Conservation (phyloP, 2,113 vertebrate genomes). For the Strigops habroptila region DNA sequence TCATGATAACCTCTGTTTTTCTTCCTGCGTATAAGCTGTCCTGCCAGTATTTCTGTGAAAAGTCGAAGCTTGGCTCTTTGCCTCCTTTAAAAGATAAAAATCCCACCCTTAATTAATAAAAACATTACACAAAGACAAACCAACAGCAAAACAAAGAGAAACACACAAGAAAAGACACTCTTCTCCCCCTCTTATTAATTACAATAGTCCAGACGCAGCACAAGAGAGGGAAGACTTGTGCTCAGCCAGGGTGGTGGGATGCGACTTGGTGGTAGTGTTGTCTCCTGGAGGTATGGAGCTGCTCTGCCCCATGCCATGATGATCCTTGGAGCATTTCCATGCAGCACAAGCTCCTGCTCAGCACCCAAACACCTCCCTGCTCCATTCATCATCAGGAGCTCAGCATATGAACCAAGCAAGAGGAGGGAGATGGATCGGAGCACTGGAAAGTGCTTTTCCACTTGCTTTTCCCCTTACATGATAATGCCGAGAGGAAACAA, state of each 20-base stretch:
- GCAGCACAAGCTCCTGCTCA: neutral
- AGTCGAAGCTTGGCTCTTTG: neutral
- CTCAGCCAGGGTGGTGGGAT: neutral
- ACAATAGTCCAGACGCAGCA: neutral
- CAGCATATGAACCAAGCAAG: neutral
- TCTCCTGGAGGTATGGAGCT: neutral
- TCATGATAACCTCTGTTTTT: neutral
- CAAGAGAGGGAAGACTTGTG: neutral
- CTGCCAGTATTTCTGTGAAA: neutral
- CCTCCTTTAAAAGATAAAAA: neutral
- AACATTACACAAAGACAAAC: neutral
- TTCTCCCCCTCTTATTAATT: neutral
- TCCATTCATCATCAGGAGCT: neutral
- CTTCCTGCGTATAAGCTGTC: neutral
- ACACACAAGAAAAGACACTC: neutral
- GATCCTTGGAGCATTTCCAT: neutral
- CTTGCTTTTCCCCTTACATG: neutral
- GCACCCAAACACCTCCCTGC: neutral
- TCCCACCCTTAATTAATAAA: neutral
- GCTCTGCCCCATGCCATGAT: neutral
- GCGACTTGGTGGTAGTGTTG: no score
- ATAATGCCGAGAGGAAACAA: constrained; percentile 35
- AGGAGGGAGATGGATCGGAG: neutral
- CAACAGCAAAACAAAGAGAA: neutral
- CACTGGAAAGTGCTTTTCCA: neutral